Percentiles rank a stretch among this genome's conserved stretches.
Conservation (phyloP, 2,113 vertebrate genomes). For the Periophthalmodon schlosseri region DNA sequence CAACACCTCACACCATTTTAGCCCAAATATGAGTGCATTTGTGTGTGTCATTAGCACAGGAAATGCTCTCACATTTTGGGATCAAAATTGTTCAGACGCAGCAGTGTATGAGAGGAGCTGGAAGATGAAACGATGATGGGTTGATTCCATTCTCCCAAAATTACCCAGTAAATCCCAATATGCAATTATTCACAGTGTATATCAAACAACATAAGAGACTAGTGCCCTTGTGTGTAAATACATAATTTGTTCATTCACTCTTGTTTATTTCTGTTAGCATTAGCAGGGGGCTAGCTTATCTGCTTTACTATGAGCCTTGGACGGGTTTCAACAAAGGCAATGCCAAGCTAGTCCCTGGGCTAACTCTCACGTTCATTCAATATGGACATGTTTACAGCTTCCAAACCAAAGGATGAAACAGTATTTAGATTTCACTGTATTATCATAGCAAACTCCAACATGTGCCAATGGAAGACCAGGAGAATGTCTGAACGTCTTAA, state of each 20-base stretch:
- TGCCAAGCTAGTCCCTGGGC: background rate
- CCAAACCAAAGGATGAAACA: background rate
- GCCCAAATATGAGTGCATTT: slow-evolving; percentile 35
- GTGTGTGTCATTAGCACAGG: slow-evolving; percentile 15
- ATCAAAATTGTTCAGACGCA: slow-evolving; percentile 34
- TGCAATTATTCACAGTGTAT: slow-evolving; percentile 8
- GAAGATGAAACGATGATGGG: slow-evolving; percentile 8
- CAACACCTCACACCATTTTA: slow-evolving; percentile 56
- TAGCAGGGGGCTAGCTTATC: background rate
- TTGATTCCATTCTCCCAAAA: slow-evolving; percentile 7
- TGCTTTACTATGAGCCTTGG: background rate
- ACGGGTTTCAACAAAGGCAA: background rate
- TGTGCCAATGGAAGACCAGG: no score
- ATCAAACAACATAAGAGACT: background rate
- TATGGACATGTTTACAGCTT: background rate
- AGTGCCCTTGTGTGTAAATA: background rate
- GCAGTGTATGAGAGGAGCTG: slow-evolving; percentile 9
- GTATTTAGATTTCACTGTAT: no score
- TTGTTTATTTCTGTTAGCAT: background rate
- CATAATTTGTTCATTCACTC: background rate
- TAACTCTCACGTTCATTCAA: background rate
- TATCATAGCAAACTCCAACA: no score
- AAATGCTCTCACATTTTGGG: slow-evolving; percentile 34
- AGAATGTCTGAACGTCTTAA: no score
- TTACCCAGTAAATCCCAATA: background rate